These are phyloP conservation scores for Tenualosa thibaudeaui DNA, from an alignment of 2,797 vertebrate genomes.

Conservation along the genomic window DNA sequence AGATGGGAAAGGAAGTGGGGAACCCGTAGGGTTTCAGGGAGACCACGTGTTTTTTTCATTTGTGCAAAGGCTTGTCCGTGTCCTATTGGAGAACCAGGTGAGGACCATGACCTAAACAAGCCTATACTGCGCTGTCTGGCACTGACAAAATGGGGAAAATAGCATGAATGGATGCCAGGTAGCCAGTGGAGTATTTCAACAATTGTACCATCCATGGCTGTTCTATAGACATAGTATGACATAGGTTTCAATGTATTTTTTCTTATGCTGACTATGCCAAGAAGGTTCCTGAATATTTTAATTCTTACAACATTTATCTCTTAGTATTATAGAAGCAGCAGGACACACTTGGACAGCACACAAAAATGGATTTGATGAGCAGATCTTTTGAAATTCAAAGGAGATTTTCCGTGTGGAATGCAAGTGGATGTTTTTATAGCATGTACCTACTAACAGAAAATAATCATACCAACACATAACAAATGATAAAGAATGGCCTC, in stretches of 20 bases:
- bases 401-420: neutral
- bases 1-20: conserved; percentile 67
- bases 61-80: conserved; percentile 53
- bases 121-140: neutral
- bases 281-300: neutral
- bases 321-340: too few relatives aligned
- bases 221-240: too few relatives aligned
- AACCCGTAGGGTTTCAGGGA: conserved; percentile 59
- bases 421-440: neutral
- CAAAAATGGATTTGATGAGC: neutral
- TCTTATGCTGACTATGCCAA: neutral
- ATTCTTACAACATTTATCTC: neutral
- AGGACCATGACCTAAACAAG: conserved; percentile 26
- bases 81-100: conserved; percentile 47
- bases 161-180: neutral
- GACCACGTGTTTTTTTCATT: conserved; percentile 77
- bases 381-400: neutral
- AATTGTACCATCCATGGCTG: neutral
- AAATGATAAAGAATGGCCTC: too few relatives aligned
- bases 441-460: neutral
- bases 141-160: neutral
- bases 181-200: neutral
- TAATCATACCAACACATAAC: neutral
- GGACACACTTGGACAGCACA: neutral
- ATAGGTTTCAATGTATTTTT: neutral